phyloP scores from a whole-genome alignment of 2,113 vertebrate genomes.

The Etheostoma spectabile region DNA sequence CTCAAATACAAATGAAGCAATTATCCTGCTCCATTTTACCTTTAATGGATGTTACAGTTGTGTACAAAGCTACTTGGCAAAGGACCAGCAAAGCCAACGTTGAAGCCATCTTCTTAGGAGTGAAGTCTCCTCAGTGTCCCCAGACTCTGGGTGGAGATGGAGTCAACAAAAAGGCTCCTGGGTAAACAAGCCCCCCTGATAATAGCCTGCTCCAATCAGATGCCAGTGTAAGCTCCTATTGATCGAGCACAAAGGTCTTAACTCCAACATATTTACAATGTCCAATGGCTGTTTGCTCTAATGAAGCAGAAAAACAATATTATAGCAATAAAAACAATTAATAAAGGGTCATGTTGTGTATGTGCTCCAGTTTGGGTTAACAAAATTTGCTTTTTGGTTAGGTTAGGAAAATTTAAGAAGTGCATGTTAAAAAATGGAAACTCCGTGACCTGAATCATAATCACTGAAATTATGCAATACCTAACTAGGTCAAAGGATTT shows the following conservation, averaged over 20 bases:
- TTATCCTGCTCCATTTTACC: conserved; percentile 56
- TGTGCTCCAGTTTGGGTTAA: neutral
- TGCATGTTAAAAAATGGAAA: neutral
- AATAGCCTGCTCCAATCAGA: conserved; percentile 61
- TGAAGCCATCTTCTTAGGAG: conserved; percentile 58
- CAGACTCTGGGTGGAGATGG: neutral
- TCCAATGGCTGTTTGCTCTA: neutral
- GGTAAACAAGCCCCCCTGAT: neutral
- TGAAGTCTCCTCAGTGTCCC: conserved; percentile 13
- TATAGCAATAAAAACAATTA: neutral
- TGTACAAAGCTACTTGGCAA: conserved; percentile 48
- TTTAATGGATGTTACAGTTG: conserved; percentile 56
- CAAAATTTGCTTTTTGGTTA: neutral
- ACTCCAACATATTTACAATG: conserved; percentile 57
- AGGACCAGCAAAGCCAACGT: conserved; percentile 66
- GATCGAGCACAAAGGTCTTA: conserved; percentile 71
- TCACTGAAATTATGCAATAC: conserved; percentile 10
- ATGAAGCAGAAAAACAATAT: neutral
- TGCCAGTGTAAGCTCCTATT: conserved; percentile 28
- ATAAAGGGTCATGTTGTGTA: neutral
- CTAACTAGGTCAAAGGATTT: conserved; percentile 33
- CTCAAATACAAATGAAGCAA: neutral
- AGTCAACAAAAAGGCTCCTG: conserved; percentile 9
- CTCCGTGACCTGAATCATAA: conserved; percentile 4
- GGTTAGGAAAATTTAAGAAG: neutral